These are phyloP conservation scores for Hycleus cichorii DNA, from an alignment of 1,140 invertebrate genomes.

Conservation along the genomic window DNA sequence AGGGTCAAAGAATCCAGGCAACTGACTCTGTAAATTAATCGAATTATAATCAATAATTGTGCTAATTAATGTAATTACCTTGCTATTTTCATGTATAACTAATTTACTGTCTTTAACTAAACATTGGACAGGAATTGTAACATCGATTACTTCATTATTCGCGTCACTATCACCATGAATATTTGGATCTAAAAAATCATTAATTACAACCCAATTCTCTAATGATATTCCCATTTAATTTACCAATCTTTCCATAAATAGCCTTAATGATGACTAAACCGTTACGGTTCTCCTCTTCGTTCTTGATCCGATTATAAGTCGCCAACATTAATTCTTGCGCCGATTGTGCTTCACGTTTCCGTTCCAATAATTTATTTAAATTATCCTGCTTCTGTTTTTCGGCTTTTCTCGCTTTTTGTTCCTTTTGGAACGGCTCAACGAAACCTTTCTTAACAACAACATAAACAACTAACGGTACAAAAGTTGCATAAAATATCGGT, in stretches of 20 bases:
- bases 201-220: slow-evolving; percentile 2
- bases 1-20: slow-evolving; percentile 96
- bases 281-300: slow-evolving; percentile 68
- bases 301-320: slow-evolving; percentile 65
- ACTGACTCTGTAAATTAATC: slow-evolving; percentile 66
- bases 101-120: slow-evolving; percentile 86
- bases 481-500: slow-evolving; percentile 88
- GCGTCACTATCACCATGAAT: slow-evolving; percentile 32
- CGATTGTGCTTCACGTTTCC: slow-evolving; percentile 72
- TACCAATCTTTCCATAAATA: slow-evolving; percentile 60
- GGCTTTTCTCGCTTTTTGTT: slow-evolving; percentile 66
- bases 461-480: slow-evolving; percentile 76
- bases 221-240: slow-evolving; percentile 12
- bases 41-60: slow-evolving; percentile 13
- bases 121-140: slow-evolving; percentile 88
- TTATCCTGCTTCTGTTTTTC: slow-evolving; percentile 69
- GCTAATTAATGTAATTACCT: slow-evolving; percentile 51
- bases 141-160: slow-evolving; percentile 70
- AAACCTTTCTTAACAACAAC: slow-evolving; percentile 75
- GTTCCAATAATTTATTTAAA: slow-evolving; percentile 65
- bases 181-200: slow-evolving; percentile 13
- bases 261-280: slow-evolving; percentile 84
- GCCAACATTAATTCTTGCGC: slow-evolving; percentile 83
- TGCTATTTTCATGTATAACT: slow-evolving; percentile 74
- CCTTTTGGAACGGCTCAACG: slow-evolving; percentile 76